These are phyloP conservation scores for Catharus minimus DNA, from an alignment of 2,113 vertebrate genomes.

Conservation along the genomic window DNA sequence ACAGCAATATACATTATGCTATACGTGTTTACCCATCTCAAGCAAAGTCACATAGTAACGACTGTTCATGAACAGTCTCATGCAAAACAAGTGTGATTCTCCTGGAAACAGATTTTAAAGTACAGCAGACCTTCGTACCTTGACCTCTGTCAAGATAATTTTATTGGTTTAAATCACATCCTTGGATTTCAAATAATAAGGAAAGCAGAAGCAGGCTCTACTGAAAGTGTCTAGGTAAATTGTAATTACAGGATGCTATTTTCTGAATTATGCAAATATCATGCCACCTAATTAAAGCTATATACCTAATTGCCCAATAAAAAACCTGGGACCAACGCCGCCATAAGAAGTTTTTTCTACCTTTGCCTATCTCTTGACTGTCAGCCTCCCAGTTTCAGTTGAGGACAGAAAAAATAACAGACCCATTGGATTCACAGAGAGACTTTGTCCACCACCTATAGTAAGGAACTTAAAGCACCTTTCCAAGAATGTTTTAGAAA, in stretches of 20 bases:
- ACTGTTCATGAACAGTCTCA: background rate
- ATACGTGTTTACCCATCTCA: background rate
- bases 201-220: background rate
- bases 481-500: background rate
- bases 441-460: background rate
- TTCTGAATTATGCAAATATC: background rate
- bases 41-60: background rate
- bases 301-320: background rate
- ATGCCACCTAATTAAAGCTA: background rate
- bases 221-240: background rate
- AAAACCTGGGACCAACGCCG: background rate
- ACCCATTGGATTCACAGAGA: background rate
- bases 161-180: background rate
- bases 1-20: background rate
- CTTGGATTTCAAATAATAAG: background rate
- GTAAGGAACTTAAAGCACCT: background rate
- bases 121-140: background rate
- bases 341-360: background rate
- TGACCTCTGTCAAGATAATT: background rate
- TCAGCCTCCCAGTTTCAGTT: background rate
- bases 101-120: background rate
- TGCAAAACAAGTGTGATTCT: background rate
- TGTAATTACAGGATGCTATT: background rate
- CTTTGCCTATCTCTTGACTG: background rate
- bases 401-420: background rate